These are phyloP conservation scores for Pachliopta kotzebuea DNA, from an alignment of 2,888 invertebrate species.

Conservation along the genomic window DNA sequence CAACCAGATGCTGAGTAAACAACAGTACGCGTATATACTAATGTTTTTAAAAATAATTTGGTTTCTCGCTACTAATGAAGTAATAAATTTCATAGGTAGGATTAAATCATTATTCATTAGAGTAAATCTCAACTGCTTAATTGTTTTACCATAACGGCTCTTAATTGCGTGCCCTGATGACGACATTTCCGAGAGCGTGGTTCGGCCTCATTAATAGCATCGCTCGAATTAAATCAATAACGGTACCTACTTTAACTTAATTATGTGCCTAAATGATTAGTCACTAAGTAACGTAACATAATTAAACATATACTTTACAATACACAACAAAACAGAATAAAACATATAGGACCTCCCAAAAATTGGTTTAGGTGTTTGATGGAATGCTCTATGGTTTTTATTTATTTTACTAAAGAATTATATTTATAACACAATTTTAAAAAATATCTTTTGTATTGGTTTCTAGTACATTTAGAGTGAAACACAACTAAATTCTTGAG, in stretches of 20 bases:
- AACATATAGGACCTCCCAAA: too few species aligned
- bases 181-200: slow-evolving; percentile 15
- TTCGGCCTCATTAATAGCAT: slow-evolving; percentile 14
- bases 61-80: background rate
- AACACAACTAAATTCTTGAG: too few species aligned
- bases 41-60: background rate
- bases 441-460: too few species aligned
- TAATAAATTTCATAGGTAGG: background rate
- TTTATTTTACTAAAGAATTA: too few species aligned
- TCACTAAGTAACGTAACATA: background rate
- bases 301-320: background rate
- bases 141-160: slow-evolving; percentile 12
- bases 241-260: slow-evolving; percentile 3
- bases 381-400: too few species aligned
- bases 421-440: too few species aligned
- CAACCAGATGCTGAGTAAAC: too few species aligned
- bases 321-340: background rate
- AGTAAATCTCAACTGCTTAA: slow-evolving; percentile 9
- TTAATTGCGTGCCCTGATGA: slow-evolving; percentile 16
- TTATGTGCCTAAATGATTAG: background rate
- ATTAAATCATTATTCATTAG: slow-evolving; percentile 9
- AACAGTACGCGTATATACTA: too few species aligned
- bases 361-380: too few species aligned
- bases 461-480: too few species aligned
- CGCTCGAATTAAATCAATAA: slow-evolving; percentile 10